These are phyloP conservation scores for Anguilla megastoma DNA, from an alignment of 2,797 vertebrate species.

Conservation along the genomic window DNA sequence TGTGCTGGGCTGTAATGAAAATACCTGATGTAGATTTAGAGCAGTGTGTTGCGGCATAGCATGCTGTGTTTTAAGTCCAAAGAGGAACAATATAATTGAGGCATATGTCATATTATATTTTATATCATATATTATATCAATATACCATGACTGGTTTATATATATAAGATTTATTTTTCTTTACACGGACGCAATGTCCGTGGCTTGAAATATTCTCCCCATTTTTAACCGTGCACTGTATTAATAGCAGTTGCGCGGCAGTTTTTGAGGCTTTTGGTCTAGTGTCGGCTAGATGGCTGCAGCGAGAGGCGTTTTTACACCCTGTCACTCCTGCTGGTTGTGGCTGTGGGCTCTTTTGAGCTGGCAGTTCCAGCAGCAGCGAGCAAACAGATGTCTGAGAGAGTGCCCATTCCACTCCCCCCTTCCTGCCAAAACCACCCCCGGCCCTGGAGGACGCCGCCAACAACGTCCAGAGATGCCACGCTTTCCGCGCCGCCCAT, in stretches of 20 bases:
- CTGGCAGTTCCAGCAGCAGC: conserved; percentile 72
- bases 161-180: neutral
- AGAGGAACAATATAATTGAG: neutral
- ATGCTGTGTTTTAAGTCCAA: neutral
- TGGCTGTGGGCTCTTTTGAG: conserved; percentile 58
- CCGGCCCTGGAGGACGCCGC: conserved; percentile 69
- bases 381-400: conserved; percentile 84
- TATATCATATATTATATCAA: neutral
- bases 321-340: conserved; percentile 51
- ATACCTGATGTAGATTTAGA: conserved; percentile 13
- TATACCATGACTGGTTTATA: neutral
- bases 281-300: conserved; percentile 31
- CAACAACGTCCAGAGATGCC: conserved; percentile 70
- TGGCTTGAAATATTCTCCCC: neutral
- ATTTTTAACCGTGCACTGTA: neutral
- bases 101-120: neutral
- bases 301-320: conserved; percentile 35
- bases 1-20: conserved; percentile 26
- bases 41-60: neutral
- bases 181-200: neutral
- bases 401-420: conserved; percentile 71
- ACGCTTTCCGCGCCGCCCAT: conserved; percentile 42
- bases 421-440: conserved; percentile 75
- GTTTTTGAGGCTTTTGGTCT: conserved; percentile 15
- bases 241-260: neutral